phyloP scores from a whole-genome alignment of 2,797 vertebrate genomes.

The Vireo griseus region DNA sequence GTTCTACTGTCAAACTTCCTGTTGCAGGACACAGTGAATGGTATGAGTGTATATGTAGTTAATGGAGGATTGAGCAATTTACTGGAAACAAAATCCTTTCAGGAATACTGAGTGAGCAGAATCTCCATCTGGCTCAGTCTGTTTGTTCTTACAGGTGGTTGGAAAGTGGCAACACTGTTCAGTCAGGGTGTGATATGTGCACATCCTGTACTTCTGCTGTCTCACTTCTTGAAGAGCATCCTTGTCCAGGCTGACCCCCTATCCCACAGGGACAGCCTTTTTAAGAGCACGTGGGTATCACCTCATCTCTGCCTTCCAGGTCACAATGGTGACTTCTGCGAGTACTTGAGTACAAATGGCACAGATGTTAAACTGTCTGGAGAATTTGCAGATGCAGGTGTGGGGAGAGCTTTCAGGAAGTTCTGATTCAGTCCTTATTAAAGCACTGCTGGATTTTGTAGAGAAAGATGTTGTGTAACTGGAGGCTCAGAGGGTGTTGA shows the following conservation, averaged over 20 bases:
- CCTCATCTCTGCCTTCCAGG: background rate
- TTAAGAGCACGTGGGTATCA: background rate
- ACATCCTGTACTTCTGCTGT: background rate
- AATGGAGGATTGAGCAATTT: background rate
- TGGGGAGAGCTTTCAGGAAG: background rate
- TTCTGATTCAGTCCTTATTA: background rate
- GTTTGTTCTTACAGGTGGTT: background rate
- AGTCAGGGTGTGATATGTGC: fast-evolving
- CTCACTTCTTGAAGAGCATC: background rate
- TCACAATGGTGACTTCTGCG: background rate
- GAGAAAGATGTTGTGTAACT: background rate
- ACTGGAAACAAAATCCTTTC: background rate
- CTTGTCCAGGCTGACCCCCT: background rate
- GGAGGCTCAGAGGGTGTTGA: fast-evolving
- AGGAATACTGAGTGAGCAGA: background rate
- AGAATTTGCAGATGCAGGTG: background rate
- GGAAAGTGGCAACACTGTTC: background rate
- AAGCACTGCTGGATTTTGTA: background rate
- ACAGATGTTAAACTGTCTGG: fast-evolving
- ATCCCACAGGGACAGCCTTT: background rate
- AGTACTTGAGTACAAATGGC: background rate
- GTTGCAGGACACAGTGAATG: background rate
- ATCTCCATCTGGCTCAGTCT: background rate
- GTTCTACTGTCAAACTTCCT: fast-evolving
- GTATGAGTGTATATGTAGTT: background rate